Evolutionary conservation across 2,888 invertebrate species (phyloP).

Genomic region (Pyralis farinalis): DNA sequence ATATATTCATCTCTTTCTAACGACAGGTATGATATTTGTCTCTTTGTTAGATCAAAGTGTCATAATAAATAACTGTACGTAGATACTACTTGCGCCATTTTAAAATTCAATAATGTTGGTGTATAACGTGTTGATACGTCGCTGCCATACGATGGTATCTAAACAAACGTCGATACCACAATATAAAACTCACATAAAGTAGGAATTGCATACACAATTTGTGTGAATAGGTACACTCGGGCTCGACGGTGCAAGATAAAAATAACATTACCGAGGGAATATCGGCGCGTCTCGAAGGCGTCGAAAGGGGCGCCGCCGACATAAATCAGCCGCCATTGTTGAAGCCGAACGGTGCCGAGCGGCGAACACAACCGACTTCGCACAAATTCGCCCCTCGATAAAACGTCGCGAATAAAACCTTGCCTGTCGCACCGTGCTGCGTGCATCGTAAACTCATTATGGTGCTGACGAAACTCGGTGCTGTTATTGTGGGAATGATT

Average conservation of each 20-base stretch:
- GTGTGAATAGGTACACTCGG: constrained; percentile 5
- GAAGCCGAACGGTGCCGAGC: constrained; percentile 25
- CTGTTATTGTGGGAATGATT: too few species aligned
- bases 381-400: constrained; percentile 9
- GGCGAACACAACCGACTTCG: constrained; percentile 2
- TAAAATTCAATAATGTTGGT: too few species aligned
- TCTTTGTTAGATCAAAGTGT: too few species aligned
- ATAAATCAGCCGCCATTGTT: constrained; percentile 58
- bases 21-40: too few species aligned
- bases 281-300: constrained; percentile 10
- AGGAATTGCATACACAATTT: constrained; percentile 8
- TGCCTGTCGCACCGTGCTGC: constrained; percentile 4
- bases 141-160: background rate
- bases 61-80: too few species aligned
- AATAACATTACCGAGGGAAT: constrained; percentile 10
- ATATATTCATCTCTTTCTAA: too few species aligned
- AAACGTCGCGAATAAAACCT: constrained; percentile 16
- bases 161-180: constrained; percentile 3
- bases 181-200: constrained; percentile 4
- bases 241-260: constrained; percentile 10
- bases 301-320: constrained; percentile 17
- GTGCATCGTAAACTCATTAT: constrained; percentile 8
- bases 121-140: too few species aligned
- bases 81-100: too few species aligned
- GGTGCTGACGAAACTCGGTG: too few species aligned